A percentile compares a stretch with the other conserved stretches of the same genome.
phyloP scores from a whole-genome alignment of 2,113 vertebrate species.

The Sialia sialis region DNA sequence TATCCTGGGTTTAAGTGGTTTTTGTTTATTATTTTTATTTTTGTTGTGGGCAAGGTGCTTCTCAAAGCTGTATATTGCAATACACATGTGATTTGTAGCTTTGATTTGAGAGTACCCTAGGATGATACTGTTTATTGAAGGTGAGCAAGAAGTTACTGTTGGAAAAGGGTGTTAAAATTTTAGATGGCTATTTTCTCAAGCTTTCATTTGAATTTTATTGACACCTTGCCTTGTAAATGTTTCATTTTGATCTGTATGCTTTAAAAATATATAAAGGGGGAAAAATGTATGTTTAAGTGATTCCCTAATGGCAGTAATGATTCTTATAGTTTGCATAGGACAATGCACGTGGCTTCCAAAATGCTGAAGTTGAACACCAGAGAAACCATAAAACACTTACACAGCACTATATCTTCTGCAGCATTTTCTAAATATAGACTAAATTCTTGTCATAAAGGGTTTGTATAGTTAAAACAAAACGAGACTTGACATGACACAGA shows the following conservation, averaged over 20 bases:
- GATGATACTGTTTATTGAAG: not conserved
- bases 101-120: not conserved
- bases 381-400: not conserved
- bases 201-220: not conserved
- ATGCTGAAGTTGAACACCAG: not conserved
- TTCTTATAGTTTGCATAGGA: not conserved
- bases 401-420: not conserved
- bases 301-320: not conserved
- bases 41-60: not conserved
- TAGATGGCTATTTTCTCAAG: not conserved
- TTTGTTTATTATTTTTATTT: not conserved
- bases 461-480: not conserved
- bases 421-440: conserved; percentile 47
- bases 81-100: accelerated
- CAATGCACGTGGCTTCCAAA: not conserved
- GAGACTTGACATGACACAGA: not conserved
- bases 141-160: not conserved
- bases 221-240: not conserved
- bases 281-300: not conserved
- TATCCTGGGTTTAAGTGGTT: not conserved
- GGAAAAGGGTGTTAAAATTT: not conserved
- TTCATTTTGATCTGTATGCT: not conserved
- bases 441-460: not conserved
- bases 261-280: not conserved
- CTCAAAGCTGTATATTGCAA: not conserved